Percentiles rank a stretch among this genome's conserved stretches.
Conservation (phyloP, 2,113 vertebrate species). For the Chunga burmeisteri region DNA sequence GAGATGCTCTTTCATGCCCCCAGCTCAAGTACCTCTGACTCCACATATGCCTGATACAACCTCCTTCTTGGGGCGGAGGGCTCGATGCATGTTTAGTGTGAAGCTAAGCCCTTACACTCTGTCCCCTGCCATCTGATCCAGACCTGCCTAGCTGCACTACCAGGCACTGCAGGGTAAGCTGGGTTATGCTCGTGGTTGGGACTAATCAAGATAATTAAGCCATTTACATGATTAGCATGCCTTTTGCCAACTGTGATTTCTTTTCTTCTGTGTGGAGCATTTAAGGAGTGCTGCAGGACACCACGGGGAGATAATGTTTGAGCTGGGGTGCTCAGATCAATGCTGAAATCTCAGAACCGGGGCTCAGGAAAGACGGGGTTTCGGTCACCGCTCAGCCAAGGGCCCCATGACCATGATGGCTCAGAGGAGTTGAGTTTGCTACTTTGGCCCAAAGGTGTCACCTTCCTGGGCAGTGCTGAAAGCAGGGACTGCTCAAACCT, state of each 20-base stretch:
- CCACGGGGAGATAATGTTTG: background rate
- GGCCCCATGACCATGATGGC: background rate
- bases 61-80: rapidly evolving
- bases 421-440: background rate
- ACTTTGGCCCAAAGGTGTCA: background rate
- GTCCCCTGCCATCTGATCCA: background rate
- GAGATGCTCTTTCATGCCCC: background rate
- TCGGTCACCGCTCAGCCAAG: rapidly evolving
- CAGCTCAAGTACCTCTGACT: background rate
- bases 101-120: background rate
- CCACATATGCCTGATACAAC: background rate
- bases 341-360: background rate
- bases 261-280: background rate
- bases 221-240: background rate
- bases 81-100: background rate
- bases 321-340: background rate
- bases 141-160: background rate
- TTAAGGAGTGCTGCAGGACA: background rate
- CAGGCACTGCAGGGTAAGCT: background rate
- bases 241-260: background rate
- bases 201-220: background rate
- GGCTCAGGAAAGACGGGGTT: background rate
- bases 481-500: background rate
- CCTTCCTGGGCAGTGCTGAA: rapidly evolving
- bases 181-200: background rate